A percentile compares a stretch with the other conserved stretches of the same genome.
phyloP scores from a whole-genome alignment of 2,797 vertebrate genomes.

The Chaunax sp. region DNA sequence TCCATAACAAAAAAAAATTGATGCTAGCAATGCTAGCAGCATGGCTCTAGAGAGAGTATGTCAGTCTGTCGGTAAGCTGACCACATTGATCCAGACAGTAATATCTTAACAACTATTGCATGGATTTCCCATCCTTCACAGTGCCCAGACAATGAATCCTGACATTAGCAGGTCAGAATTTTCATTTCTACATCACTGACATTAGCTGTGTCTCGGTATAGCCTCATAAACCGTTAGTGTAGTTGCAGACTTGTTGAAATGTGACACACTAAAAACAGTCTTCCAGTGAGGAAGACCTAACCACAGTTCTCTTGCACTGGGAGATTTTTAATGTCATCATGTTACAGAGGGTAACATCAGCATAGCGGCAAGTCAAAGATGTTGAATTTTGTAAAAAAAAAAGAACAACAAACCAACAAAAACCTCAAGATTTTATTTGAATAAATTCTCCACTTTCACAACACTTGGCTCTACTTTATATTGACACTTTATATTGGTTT shows the following conservation, averaged over 20 bases:
- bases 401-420: no score
- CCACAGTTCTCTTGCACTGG: neutral
- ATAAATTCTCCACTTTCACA: neutral
- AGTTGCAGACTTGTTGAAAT: no score
- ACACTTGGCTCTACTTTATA: neutral
- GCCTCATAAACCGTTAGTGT: no score
- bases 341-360: neutral
- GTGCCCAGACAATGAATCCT: neutral
- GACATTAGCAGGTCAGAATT: no score
- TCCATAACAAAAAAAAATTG: neutral
- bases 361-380: neutral
- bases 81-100: neutral
- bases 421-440: neutral
- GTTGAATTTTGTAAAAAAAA: neutral
- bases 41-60: neutral
- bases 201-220: no score
- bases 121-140: neutral
- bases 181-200: no score
- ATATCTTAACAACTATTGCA: neutral
- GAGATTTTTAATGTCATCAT: neutral
- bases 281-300: no score
- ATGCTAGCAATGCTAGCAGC: neutral
- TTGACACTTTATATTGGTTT: neutral
- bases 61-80: no score
- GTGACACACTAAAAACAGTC: no score